A percentile compares a stretch with the other conserved stretches of the same genome.
Conservation (phyloP, 2,888 invertebrate genomes). For the Tanytarsus gracilentus region DNA sequence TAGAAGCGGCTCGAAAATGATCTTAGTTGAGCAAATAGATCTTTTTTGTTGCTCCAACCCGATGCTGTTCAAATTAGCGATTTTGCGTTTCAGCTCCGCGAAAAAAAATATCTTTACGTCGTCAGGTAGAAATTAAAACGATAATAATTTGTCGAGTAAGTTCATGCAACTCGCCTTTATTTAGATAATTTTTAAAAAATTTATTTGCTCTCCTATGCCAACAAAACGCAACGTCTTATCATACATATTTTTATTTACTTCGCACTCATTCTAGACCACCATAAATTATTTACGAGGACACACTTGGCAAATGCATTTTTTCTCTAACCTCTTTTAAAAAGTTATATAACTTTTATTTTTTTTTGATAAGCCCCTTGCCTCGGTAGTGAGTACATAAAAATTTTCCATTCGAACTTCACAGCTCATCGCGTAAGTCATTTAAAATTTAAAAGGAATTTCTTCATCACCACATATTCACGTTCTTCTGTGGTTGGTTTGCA, state of each 20-base stretch:
- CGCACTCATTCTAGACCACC: no score
- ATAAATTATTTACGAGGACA: no score
- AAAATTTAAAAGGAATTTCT: conserved; percentile 26
- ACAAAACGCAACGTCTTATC: no score
- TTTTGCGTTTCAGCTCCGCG: background rate
- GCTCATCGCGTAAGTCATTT: conserved; percentile 19
- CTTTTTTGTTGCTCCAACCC: background rate
- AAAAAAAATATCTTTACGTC: background rate
- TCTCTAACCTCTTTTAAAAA: no score
- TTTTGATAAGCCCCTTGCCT: no score
- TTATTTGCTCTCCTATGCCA: no score
- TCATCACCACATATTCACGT: conserved; percentile 11
- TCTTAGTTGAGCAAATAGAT: conserved; percentile 19
- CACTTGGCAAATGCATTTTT: no score
- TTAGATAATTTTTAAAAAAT: background rate
- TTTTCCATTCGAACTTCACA: background rate
- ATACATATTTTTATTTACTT: no score
- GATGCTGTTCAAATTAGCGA: conserved; percentile 15
- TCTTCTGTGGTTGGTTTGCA: conserved; percentile 5
- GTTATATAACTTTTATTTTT: no score
- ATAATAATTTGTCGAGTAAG: no score
- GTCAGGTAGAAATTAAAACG: no score
- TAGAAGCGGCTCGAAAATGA: background rate
- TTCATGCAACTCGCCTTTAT: background rate
- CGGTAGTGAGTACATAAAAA: no score